Conservation (phyloP, 2,797 vertebrate species). For the Anisognathus igniventris region DNA sequence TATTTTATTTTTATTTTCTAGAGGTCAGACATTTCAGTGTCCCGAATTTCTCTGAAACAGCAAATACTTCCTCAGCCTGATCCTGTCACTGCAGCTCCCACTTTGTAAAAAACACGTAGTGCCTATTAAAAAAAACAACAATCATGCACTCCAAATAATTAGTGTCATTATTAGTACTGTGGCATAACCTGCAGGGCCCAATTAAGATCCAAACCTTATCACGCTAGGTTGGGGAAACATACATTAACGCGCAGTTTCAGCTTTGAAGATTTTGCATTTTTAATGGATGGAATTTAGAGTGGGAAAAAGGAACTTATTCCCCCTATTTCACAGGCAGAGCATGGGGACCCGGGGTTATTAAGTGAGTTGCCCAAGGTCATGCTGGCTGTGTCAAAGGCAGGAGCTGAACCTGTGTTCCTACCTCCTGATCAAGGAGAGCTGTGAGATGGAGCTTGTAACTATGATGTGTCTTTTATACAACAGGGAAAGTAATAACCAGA, state of each 20-base stretch:
- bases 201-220: slow-evolving; percentile 44
- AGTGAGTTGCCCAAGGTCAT: not conserved
- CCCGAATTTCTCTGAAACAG: not conserved
- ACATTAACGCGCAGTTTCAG: not conserved
- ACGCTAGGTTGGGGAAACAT: not conserved
- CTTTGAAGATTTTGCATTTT: slow-evolving; percentile 56
- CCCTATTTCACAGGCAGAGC: not conserved
- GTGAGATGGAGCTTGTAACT: not conserved
- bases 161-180: slow-evolving; percentile 34
- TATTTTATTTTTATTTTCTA: not conserved
- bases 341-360: not conserved
- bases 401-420: slow-evolving; percentile 16
- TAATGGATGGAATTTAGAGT: slow-evolving; percentile 35
- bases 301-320: slow-evolving; percentile 11
- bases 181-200: slow-evolving; percentile 37
- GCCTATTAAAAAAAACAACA: slow-evolving; percentile 20
- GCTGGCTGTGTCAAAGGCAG: not conserved
- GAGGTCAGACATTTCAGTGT: not conserved
- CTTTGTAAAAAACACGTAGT: not conserved
- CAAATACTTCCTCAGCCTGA: not conserved
- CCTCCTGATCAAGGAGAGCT: not conserved
- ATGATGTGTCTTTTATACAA: not conserved
- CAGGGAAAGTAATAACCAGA: slow-evolving; percentile 34
- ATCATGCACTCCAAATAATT: slow-evolving; percentile 31
- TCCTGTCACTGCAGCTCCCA: not conserved